Evolutionary conservation across 2,113 vertebrate species (phyloP).

Genomic region (Tetrax tetrax): DNA sequence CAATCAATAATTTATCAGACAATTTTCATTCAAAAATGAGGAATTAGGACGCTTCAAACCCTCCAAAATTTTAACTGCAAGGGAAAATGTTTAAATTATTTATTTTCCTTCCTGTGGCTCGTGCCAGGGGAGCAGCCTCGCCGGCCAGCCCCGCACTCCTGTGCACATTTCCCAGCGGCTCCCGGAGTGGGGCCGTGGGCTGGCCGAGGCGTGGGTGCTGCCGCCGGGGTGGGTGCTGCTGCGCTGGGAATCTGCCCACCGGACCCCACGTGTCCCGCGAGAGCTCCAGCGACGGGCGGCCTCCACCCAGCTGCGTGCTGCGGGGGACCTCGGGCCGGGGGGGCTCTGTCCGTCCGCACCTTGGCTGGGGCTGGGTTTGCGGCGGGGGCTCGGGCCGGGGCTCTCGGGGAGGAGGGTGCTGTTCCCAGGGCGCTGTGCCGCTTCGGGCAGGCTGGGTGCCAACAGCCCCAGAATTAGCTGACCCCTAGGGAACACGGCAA

Average conservation of each 20-base stretch:
- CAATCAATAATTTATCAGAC: constrained; percentile 68
- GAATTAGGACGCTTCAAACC: constrained; percentile 48
- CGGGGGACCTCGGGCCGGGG: not conserved
- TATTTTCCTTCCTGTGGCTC: not conserved
- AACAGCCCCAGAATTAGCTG: not conserved
- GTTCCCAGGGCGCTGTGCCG: fast-evolving
- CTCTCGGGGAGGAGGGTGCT: fast-evolving
- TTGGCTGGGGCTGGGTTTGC: fast-evolving
- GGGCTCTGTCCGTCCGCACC: not conserved
- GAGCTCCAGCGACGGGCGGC: fast-evolving
- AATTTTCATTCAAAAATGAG: constrained; percentile 58
- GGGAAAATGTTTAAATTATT: not conserved
- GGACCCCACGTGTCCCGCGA: fast-evolving
- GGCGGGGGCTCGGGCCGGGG: fast-evolving
- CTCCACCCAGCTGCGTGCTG: fast-evolving
- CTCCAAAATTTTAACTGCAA: constrained; percentile 22
- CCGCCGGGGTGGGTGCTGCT: not conserved
- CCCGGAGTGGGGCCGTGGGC: not conserved
- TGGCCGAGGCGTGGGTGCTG: not conserved
- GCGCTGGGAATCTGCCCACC: fast-evolving
- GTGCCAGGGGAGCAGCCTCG: not conserved
- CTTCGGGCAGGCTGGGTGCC: not conserved
- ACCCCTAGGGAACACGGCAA: not conserved
- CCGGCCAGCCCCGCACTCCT: fast-evolving
- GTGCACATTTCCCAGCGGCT: not conserved